Evolutionary conservation across 1,140 invertebrate species (phyloP).

Genomic region (Drosophila arawakana): DNA sequence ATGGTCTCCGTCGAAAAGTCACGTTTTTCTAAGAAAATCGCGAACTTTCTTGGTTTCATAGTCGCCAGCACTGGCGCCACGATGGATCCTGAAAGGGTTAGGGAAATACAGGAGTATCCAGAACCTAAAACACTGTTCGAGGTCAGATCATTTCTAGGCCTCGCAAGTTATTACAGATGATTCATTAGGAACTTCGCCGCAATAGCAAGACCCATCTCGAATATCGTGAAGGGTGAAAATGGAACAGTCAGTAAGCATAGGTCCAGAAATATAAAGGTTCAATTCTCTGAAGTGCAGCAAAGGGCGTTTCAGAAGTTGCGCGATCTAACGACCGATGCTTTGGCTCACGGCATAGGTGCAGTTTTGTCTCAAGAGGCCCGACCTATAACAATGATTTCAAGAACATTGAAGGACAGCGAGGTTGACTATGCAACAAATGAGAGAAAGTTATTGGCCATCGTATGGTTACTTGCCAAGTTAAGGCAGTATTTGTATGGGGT

Average conservation of each 20-base stretch:
- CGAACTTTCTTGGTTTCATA: conserved; percentile 18
- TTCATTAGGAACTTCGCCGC: conserved; percentile 42
- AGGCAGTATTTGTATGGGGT: too few relatives aligned
- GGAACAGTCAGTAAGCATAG: conserved; percentile 23
- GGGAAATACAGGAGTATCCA: conserved; percentile 42
- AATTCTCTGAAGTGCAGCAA: too few relatives aligned
- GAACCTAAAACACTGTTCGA: conserved; percentile 32
- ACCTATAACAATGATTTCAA: too few relatives aligned
- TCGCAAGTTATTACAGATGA: conserved; percentile 42
- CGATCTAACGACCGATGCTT: too few relatives aligned
- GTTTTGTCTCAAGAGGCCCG: too few relatives aligned
- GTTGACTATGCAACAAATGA: too few relatives aligned
- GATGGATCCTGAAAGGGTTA: conserved; percentile 51
- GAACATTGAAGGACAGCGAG: too few relatives aligned
- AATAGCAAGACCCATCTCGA: conserved; percentile 23
- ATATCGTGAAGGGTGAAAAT: conserved; percentile 32
- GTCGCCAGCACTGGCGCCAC: conserved; percentile 26
- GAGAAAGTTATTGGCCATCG: too few relatives aligned
- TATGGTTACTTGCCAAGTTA: too few relatives aligned
- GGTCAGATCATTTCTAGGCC: conserved; percentile 45
- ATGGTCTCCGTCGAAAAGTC: conserved; percentile 85
- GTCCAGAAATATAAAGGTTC: conserved; percentile 16
- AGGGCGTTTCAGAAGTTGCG: too few relatives aligned
- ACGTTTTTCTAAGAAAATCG: conserved; percentile 67
- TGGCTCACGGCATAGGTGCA: too few relatives aligned